phyloP scores from a whole-genome alignment of 2,797 vertebrate species.

The Coregonus sp. region DNA sequence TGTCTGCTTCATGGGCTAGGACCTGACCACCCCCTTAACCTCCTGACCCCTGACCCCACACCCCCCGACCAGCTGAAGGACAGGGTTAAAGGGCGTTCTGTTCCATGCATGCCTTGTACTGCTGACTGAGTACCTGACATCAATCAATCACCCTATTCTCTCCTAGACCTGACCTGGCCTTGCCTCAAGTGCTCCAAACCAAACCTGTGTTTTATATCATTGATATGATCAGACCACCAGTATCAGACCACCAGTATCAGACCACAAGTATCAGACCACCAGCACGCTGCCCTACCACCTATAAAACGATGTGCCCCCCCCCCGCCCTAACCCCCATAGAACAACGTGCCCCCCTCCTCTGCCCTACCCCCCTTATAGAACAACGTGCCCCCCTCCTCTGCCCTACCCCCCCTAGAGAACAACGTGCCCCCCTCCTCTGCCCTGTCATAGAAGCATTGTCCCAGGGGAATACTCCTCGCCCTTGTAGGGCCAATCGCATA shows the following conservation, averaged over 20 bases:
- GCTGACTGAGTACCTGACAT: conserved; percentile 31
- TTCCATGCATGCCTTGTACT: conserved; percentile 46
- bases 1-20: conserved; percentile 97
- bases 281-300: conserved; percentile 48
- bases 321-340: too few relatives aligned
- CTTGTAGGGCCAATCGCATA: conserved; percentile 83
- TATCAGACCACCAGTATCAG: conserved; percentile 5
- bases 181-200: conserved; percentile 18
- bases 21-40: conserved; percentile 60
- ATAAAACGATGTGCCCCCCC: too few relatives aligned
- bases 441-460: conserved; percentile 73
- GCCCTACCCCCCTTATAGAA: conserved; percentile 9
- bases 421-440: conserved; percentile 71
- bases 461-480: conserved; percentile 77
- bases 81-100: conserved; percentile 54
- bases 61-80: conserved; percentile 70
- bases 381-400: too few relatives aligned
- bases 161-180: conserved; percentile 5
- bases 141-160: conserved; percentile 49
- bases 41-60: conserved; percentile 61
- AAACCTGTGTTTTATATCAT: conserved; percentile 55
- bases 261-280: conserved; percentile 4
- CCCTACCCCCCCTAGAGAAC: conserved; percentile 74
- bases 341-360: conserved; percentile 61
- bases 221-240: conserved; percentile 28